Conservation (phyloP, 2,888 invertebrate genomes). For the Tipula confusa region DNA sequence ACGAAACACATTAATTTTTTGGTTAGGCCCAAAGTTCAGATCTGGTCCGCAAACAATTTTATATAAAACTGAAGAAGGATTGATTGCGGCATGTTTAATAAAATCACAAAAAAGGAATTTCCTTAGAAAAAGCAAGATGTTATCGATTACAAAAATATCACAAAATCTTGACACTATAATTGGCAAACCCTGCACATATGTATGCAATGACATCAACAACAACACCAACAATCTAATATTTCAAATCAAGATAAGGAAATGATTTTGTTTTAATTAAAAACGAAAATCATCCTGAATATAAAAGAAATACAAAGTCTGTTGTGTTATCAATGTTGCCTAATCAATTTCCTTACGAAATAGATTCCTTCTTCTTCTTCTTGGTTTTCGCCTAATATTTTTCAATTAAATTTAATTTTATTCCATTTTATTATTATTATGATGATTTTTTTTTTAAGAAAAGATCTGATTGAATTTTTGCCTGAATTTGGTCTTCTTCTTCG, state of each 20-base stretch:
- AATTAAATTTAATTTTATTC: slow-evolving; percentile 25
- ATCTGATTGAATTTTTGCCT: slow-evolving; percentile 4
- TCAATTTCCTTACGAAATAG: background rate
- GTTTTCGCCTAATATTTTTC: background rate
- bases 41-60: too few species aligned
- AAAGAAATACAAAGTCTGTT: background rate
- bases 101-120: too few species aligned
- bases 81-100: too few species aligned
- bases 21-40: too few species aligned
- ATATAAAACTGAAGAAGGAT: too few species aligned
- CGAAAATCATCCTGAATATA: background rate
- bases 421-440: background rate
- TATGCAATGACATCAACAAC: background rate
- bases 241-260: slow-evolving; percentile 20
- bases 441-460: background rate
- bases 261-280: background rate
- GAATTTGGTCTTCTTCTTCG: background rate
- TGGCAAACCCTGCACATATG: too few species aligned
- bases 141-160: too few species aligned
- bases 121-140: too few species aligned
- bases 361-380: background rate
- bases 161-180: too few species aligned
- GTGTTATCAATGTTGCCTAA: slow-evolving; percentile 3
- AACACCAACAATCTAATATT: background rate
- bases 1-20: too few species aligned